phyloP scores from a whole-genome alignment of 2,113 vertebrate species.

The Neotragus moschatus region DNA sequence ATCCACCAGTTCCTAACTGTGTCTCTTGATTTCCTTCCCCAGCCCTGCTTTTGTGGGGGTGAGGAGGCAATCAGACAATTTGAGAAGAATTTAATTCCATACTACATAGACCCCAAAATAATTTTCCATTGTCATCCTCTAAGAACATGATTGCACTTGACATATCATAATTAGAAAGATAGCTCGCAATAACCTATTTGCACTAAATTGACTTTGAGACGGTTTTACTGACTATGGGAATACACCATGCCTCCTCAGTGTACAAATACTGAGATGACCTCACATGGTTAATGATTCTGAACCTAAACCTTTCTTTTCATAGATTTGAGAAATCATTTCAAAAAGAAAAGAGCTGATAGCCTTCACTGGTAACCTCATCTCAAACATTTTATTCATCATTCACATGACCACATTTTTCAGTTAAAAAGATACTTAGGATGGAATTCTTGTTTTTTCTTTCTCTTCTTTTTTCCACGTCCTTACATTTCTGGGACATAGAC shows the following conservation, averaged over 20 bases:
- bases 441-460: not conserved
- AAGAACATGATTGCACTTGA: not conserved
- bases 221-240: not conserved
- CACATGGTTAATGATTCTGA: not conserved
- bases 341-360: not conserved
- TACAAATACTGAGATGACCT: not conserved
- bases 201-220: not conserved
- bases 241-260: not conserved
- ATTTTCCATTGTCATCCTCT: not conserved
- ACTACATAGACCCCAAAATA: not conserved
- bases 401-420: not conserved
- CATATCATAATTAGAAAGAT: not conserved
- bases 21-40: not conserved
- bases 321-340: not conserved
- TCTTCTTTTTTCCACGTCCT: not conserved
- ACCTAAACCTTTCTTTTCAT: not conserved
- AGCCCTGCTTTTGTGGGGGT: not conserved
- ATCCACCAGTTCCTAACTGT: not conserved
- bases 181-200: not conserved
- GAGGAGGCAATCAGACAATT: not conserved
- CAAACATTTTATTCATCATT: not conserved
- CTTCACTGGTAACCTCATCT: not conserved
- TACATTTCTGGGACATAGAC: not conserved
- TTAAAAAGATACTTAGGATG: not conserved
- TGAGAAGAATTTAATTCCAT: slow-evolving; percentile 25